These are phyloP conservation scores for Scomberomorus guttatus DNA, from an alignment of 2,797 vertebrate genomes.

Conservation along the genomic window DNA sequence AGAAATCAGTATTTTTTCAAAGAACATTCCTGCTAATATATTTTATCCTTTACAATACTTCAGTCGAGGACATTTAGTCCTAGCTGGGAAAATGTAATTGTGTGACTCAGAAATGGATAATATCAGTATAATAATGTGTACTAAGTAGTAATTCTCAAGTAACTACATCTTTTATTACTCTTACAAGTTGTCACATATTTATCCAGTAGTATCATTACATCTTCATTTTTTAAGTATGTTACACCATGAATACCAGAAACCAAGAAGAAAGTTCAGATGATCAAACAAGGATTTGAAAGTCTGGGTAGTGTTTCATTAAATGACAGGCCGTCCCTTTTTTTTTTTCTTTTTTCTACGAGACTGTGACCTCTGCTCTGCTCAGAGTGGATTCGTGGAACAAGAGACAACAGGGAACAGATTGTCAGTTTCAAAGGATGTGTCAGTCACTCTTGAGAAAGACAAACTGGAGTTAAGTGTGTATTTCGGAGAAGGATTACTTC, in stretches of 20 bases:
- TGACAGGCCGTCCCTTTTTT: not conserved
- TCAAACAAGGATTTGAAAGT: conserved; percentile 15
- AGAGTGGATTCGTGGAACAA: conserved; percentile 2
- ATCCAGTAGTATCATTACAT: not conserved
- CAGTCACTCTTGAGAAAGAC: not conserved
- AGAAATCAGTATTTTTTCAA: conserved; percentile 11
- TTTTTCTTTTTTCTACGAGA: not conserved
- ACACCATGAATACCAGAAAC: rapidly evolving
- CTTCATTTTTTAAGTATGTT: not conserved
- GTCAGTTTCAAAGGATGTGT: conserved; percentile 6
- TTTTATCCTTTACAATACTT: not conserved
- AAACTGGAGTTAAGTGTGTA: conserved; percentile 14
- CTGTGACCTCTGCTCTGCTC: conserved; percentile 8
- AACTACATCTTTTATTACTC: not conserved
- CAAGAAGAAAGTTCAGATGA: not conserved
- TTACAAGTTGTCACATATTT: not conserved
- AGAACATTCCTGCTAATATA: not conserved
- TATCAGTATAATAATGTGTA: no score
- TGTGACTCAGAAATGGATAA: not conserved
- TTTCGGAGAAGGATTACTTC: not conserved
- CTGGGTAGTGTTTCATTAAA: not conserved
- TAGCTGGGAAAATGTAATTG: not conserved
- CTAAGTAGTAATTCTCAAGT: no score
- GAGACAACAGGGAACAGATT: not conserved
- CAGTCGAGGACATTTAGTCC: not conserved